Base-by-base conservation (phyloP, 2,888 invertebrate species). In the Noctua janthe region DNA sequence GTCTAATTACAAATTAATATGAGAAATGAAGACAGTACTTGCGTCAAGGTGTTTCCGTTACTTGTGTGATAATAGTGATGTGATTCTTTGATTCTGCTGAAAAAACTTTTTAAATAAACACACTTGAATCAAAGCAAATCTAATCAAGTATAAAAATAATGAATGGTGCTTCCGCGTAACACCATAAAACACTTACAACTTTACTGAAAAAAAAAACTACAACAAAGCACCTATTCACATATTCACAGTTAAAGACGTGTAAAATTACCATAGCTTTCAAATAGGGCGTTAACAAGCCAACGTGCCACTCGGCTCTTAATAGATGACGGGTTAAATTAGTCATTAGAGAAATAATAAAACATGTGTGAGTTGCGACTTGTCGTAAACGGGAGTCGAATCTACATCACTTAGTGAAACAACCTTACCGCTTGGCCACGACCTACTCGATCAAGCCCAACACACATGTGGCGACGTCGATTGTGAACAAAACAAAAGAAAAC, bases 261-360 rank as follows among this genome's bases (percentile, higher is more conserved):
- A 90, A 92, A 93, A 95, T 95, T 95, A 92, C 86, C 95, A 94
- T 94, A 94, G 93, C 95, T 94, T 94, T 94, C 93, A 94, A 90
- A 81, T 78, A 81, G 91, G 92, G 92, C 90, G 92, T 91, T 88
- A 89, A 92, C 87, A 78, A 62, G 73, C 64, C 54, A 78, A 76
- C 85, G 70, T 80, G 71, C 77, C 85, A 80, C 77, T 81, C 83
- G 75, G n/a, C 76, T 78, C 78, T 86, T 88, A 88, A 89, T 83
- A 86, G 74, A 71, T 51, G 66, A 47, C 54, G 66, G 47, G 74
- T 78, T 71, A 77, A 86, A 89, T 89, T 82, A 82, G 74, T 84
- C 82, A 83, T 87, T 82, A 84, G 80, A 79, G 73, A 67, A 74
- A 78, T 81, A 85, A 88, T 88, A 88, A 87, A 88, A 82, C 76